Evolutionary conservation across 2,113 vertebrate genomes (phyloP).

Genomic region (Prunella fulvescens): DNA sequence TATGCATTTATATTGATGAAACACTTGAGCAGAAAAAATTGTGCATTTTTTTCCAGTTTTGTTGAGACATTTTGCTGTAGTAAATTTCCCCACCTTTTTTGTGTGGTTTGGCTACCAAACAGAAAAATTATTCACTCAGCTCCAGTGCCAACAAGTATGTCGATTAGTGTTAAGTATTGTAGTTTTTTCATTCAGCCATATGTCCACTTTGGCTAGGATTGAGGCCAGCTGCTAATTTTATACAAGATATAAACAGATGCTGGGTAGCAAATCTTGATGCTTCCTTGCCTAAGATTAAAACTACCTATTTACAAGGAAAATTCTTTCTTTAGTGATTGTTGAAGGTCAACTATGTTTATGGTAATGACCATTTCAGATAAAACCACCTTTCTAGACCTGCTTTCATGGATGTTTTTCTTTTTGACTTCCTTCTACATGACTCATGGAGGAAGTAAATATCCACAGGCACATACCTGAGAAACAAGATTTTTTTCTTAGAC

Average conservation of each 20-base stretch:
- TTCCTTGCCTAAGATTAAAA: not conserved
- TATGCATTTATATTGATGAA: not conserved
- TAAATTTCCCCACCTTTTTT: not conserved
- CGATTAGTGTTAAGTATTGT: constrained; percentile 60
- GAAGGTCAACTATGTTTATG: not conserved
- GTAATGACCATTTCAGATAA: not conserved
- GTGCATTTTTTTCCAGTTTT: not conserved
- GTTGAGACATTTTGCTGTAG: not conserved
- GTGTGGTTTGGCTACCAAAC: not conserved
- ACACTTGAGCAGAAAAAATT: not conserved
- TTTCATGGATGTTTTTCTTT: not conserved
- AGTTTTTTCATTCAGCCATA: constrained; percentile 33
- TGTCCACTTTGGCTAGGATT: constrained; percentile 38
- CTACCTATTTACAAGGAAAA: not conserved
- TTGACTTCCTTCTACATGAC: not conserved
- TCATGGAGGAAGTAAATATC: not conserved
- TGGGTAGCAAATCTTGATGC: constrained; percentile 1
- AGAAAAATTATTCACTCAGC: constrained; percentile 1
- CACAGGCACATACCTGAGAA: not conserved
- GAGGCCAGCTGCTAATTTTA: constrained; percentile 43
- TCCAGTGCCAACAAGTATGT: constrained; percentile 23
- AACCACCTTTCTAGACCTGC: not conserved
- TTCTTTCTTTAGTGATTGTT: not conserved
- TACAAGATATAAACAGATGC: constrained; percentile 28
- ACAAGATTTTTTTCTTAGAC: not conserved